Conservation (phyloP, 2,888 invertebrate genomes). For the Biston stratarius region DNA sequence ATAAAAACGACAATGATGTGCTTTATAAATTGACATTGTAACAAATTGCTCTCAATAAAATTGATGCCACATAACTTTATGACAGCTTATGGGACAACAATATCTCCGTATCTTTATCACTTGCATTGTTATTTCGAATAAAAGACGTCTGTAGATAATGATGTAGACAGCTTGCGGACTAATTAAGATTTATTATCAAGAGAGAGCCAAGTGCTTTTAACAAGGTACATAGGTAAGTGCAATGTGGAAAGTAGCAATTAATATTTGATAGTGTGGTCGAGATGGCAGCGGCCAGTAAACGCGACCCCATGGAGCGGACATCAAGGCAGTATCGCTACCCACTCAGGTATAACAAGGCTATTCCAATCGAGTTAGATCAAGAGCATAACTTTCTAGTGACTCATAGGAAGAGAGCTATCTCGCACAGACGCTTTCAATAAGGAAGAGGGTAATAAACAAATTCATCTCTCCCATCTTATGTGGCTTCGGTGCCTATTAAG, state of each 20-base stretch:
- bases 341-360: conserved; percentile 59
- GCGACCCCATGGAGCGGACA: conserved; percentile 45
- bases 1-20: not conserved
- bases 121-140: conserved; percentile 32
- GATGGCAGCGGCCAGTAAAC: conserved; percentile 36
- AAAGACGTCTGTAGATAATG: conserved; percentile 29
- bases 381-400: conserved; percentile 85
- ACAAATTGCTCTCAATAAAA: conserved; percentile 1
- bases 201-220: not conserved
- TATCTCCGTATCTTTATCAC: conserved; percentile 48
- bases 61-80: conserved; percentile 28
- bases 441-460: conserved; percentile 86
- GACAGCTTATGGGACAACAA: conserved; percentile 45
- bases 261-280: conserved; percentile 18
- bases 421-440: conserved; percentile 85
- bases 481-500: conserved; percentile 80
- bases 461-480: conserved; percentile 85
- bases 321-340: conserved; percentile 48
- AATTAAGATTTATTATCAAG: conserved; percentile 18
- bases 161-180: conserved; percentile 22
- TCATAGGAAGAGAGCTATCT: conserved; percentile 86
- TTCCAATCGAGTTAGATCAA: conserved; percentile 78
- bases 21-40: conserved; percentile 7
- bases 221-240: conserved; percentile 1
- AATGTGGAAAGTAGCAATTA: conserved; percentile 25